A percentile compares a stretch with the other conserved stretches of the same genome.
These are phyloP conservation scores for Thrips palmi DNA, from an alignment of 1,140 invertebrate species.

Conservation along the genomic window DNA sequence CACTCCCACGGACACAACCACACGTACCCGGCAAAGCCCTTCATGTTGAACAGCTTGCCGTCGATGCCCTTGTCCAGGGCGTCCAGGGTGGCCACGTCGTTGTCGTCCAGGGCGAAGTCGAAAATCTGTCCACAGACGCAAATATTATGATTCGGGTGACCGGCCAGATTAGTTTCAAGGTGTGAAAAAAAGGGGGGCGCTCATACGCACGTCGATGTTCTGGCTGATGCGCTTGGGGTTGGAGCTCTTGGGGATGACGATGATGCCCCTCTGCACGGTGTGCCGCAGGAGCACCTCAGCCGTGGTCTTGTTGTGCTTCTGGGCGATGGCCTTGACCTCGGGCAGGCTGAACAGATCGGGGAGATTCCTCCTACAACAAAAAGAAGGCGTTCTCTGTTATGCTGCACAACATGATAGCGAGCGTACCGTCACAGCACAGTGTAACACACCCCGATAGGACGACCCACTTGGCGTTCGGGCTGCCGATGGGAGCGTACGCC, in stretches of 20 bases:
- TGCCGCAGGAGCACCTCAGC: constrained; percentile 52
- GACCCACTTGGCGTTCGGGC: too few species aligned
- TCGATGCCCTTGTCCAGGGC: too few species aligned
- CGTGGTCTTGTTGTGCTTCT: constrained; percentile 42
- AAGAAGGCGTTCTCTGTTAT: too few species aligned
- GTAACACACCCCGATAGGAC: constrained; percentile 26
- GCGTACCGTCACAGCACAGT: constrained; percentile 1
- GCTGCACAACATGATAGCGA: too few species aligned
- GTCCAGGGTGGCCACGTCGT: too few species aligned
- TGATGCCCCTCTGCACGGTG: constrained; percentile 31
- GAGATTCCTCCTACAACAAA: constrained; percentile 25
- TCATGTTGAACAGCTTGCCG: too few species aligned
- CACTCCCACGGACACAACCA: too few species aligned
- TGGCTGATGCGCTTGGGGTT: constrained; percentile 30
- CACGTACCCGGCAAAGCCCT: too few species aligned
- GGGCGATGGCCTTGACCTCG: constrained; percentile 37
- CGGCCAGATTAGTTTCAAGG: background rate
- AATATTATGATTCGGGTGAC: too few species aligned
- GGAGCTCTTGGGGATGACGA: constrained; percentile 42
- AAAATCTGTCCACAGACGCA: too few species aligned
- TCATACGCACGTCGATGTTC: constrained; percentile 28
- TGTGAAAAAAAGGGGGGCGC: background rate
- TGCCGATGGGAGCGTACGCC: constrained; percentile 42
- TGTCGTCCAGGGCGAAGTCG: too few species aligned
- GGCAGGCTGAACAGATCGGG: constrained; percentile 40